These are phyloP conservation scores for Rhopalosiphum padi DNA, from an alignment of 1,140 invertebrate species.

Conservation along the genomic window DNA sequence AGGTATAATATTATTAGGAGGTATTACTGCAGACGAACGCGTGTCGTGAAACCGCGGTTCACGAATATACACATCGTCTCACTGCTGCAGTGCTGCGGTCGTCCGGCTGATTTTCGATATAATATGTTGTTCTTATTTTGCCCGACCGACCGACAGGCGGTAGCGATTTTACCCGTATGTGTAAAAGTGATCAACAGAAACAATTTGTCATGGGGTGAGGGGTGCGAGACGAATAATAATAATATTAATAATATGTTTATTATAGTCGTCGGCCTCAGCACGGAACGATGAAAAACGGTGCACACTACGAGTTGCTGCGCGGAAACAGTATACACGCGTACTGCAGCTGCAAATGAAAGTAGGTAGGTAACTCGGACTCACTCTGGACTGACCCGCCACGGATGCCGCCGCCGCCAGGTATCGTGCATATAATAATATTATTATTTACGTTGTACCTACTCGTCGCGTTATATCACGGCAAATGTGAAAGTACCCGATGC, in stretches of 20 bases:
- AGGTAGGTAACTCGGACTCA: neutral
- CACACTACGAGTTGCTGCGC: too few species aligned
- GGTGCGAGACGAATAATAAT: neutral
- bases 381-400: neutral
- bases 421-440: constrained; percentile 6
- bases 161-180: neutral
- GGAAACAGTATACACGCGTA: neutral
- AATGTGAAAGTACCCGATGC: neutral
- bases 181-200: neutral
- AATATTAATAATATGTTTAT: neutral
- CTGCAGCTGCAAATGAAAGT: constrained; percentile 12
- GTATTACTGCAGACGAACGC: too few species aligned
- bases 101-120: neutral
- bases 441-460: neutral
- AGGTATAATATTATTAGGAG: neutral
- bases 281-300: neutral
- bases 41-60: neutral
- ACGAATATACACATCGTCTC: neutral
- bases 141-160: too few species aligned
- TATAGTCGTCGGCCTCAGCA: neutral
- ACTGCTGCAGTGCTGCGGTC: too few species aligned
- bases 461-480: neutral
- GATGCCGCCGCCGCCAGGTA: neutral
- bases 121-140: neutral
- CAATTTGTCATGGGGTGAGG: too few species aligned